Evolutionary conservation across 1,140 invertebrate genomes (phyloP), one percentile per base, ranked within the genome.

Genomic region (Drosophila sulfurigaster): DNA sequence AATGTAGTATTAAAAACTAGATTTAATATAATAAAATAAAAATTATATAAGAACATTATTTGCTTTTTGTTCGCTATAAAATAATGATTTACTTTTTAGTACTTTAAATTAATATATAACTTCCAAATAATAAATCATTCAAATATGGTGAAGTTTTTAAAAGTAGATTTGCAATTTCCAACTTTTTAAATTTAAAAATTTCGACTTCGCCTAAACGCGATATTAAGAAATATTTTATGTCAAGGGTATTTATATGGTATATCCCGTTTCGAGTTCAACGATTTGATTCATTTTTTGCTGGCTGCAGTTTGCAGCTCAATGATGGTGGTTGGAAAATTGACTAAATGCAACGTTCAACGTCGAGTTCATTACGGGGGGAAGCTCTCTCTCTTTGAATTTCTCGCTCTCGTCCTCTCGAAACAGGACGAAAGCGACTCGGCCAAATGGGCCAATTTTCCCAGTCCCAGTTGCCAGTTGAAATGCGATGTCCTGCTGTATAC

Each of bases 271-370:
- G 16, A 45, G 20, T 32, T 4, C 5, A 25, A 1, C 16, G 41
- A 41, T 64, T 52, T 25, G 7, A 43, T 59, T 68, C 43, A n/a
- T 30, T 30, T 58, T 68, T 65, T 63, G 25, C 16, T 49, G 38
- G 45, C 69, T 58, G 52, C 48, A 59, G 57, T 45, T 62, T 41
- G 48, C n/a, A 49, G 54, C 49, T 57, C 65, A 54, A 70, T 70
- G 77, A 59, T 78, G 73, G 70, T 88, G 80, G 63, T 80, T 72
- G 77, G 70, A 87, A 87, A 87, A 83, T 80, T 83, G 80, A 87
- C 80, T 82, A 88, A 87, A 88, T 87, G 76, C 82, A 77, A 83
- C 82, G 77, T 74, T 78, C 35, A 38, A 38, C 35, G 35, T 80
- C 63, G 63, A 63, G 79, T 82, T 77, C 63, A 79, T 87, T 87